These are phyloP conservation scores for Tenthredo mesomela DNA, from an alignment of 2,888 invertebrate species.

Conservation along the genomic window DNA sequence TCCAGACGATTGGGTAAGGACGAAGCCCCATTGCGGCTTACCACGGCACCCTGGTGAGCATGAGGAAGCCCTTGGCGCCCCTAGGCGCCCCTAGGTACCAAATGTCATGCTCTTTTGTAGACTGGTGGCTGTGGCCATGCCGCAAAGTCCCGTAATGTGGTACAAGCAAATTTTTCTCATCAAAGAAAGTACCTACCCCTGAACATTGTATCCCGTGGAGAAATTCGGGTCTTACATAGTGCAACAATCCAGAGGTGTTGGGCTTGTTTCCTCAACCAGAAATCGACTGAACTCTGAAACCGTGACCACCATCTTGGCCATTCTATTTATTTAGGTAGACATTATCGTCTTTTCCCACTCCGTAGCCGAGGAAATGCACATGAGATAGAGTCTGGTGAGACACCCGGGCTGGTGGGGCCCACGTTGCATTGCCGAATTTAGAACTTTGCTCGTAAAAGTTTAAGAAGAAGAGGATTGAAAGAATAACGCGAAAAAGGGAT, in stretches of 20 bases:
- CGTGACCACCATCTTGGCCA: not conserved
- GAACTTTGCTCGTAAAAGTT: not conserved
- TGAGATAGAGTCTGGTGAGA: not conserved
- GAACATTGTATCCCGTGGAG: not conserved
- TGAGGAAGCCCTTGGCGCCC: constrained; percentile 31
- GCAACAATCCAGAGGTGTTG: not conserved
- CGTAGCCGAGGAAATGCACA: not conserved
- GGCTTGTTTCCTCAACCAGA: not conserved
- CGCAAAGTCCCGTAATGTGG: not conserved
- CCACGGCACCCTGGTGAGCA: constrained; percentile 30
- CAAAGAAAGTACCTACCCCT: not conserved
- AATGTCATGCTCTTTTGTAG: constrained; percentile 54
- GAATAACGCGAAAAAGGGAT: not conserved
- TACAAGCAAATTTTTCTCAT: constrained; percentile 6
- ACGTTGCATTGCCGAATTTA: not conserved
- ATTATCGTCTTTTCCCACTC: constrained; percentile 26
- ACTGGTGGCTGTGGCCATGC: not conserved
- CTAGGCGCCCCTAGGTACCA: constrained; percentile 34
- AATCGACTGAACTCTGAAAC: not conserved
- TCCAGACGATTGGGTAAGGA: constrained; percentile 49
- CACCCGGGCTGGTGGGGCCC: not conserved
- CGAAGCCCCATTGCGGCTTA: constrained; percentile 29
- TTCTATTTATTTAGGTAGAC: constrained; percentile 35
- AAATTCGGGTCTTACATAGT: not conserved
- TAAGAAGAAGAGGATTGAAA: not conserved